Conservation (phyloP, 2,113 vertebrate species). For the Phycodurus eques region DNA sequence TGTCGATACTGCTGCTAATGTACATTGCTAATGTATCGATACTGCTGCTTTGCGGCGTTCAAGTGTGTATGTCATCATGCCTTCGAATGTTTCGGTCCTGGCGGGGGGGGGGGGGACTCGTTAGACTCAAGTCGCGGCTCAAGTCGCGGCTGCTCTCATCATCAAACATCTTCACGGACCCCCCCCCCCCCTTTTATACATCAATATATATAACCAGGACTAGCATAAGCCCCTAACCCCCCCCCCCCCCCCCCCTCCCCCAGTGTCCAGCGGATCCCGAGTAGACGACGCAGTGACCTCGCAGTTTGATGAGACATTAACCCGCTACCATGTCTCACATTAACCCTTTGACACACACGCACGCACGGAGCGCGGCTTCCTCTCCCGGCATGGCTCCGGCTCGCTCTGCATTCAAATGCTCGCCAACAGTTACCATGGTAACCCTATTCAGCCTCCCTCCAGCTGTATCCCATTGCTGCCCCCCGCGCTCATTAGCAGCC, state of each 20-base stretch:
- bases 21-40: too few relatives aligned
- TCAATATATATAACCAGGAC: background rate
- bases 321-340: constrained; percentile 61
- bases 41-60: background rate
- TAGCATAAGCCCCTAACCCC: background rate
- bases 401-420: constrained; percentile 69
- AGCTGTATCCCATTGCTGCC: constrained; percentile 64
- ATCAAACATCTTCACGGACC: background rate
- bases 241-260: background rate
- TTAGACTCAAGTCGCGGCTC: background rate
- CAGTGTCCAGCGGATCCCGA: constrained; percentile 30
- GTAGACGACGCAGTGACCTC: constrained; percentile 57
- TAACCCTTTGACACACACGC: constrained; percentile 56
- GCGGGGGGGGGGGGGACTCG: background rate
- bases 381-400: constrained; percentile 29
- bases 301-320: constrained; percentile 68
- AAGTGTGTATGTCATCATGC: background rate
- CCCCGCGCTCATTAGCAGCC: constrained; percentile 58
- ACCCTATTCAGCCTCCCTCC: constrained; percentile 70
- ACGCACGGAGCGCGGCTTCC: constrained; percentile 28
- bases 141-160: background rate
- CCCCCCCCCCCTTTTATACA: background rate
- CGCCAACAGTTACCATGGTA: constrained; percentile 76
- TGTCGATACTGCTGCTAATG: background rate
- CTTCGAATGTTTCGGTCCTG: background rate